Conservation (phyloP, 2,888 invertebrate genomes). For the Ichneumoninae sp. region DNA sequence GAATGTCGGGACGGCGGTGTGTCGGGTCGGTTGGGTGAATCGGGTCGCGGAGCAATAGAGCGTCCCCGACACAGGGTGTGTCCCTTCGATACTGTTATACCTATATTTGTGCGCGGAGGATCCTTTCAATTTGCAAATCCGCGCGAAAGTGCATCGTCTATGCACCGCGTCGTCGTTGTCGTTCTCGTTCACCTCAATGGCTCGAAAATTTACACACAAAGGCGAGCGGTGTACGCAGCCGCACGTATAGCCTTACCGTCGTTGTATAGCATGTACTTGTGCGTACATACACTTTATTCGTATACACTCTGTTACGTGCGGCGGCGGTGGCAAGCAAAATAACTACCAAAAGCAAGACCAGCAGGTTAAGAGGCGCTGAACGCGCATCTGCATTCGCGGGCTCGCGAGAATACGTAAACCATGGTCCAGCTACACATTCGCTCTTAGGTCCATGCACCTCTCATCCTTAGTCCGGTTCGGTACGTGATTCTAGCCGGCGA, state of each 20-base stretch:
- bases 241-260: slow-evolving; percentile 13
- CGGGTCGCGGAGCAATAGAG: slow-evolving; percentile 13
- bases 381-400: slow-evolving; percentile 45
- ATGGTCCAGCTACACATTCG: slow-evolving; percentile 36
- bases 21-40: slow-evolving; percentile 22
- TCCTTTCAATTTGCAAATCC: slow-evolving; percentile 66
- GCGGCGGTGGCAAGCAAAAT: slow-evolving; percentile 14
- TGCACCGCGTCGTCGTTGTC: slow-evolving; percentile 42
- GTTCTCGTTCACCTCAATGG: slow-evolving; percentile 24
- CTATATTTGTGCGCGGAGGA: slow-evolving; percentile 4
- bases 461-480: slow-evolving; percentile 53
- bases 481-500: slow-evolving; percentile 56
- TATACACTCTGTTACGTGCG: slow-evolving; percentile 3
- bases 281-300: background rate
- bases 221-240: slow-evolving; percentile 36
- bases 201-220: slow-evolving; percentile 67
- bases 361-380: slow-evolving; percentile 37
- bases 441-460: slow-evolving; percentile 57
- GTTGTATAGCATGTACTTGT: background rate
- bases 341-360: slow-evolving; percentile 14
- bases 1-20: slow-evolving; percentile 20
- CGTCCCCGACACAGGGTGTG: background rate
- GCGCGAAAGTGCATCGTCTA: slow-evolving; percentile 66
- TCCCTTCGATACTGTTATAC: slow-evolving; percentile 3
- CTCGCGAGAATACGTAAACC: slow-evolving; percentile 32